phyloP scores from a whole-genome alignment of 2,113 vertebrate genomes.

The Cynopterus brachyotis region DNA sequence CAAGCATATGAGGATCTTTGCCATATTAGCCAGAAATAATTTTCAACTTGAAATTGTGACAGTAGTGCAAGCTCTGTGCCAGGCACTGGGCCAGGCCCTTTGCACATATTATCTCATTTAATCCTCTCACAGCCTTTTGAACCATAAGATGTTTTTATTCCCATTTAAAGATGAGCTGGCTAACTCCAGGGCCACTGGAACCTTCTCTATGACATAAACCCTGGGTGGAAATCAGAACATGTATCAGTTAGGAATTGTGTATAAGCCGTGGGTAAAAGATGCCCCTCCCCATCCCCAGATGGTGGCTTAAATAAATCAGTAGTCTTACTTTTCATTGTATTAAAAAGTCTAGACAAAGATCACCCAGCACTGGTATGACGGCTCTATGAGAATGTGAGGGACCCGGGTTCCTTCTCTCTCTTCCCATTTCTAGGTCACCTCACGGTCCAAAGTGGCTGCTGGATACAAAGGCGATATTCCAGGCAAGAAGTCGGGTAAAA shows the following conservation, averaged over 20 bases:
- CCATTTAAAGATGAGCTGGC: background rate
- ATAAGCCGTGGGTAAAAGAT: background rate
- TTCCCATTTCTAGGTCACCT: background rate
- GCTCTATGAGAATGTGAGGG: background rate
- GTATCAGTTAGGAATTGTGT: background rate
- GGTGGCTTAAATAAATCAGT: background rate
- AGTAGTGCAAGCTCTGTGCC: background rate
- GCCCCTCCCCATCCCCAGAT: background rate
- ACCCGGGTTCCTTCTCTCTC: background rate
- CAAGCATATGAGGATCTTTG: background rate
- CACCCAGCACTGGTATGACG: fast-evolving
- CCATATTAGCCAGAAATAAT: background rate
- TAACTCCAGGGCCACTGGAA: background rate
- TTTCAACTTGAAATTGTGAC: background rate
- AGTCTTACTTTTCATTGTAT: background rate
- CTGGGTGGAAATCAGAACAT: background rate
- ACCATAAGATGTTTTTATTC: background rate
- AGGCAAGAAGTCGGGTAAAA: background rate
- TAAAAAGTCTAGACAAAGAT: background rate
- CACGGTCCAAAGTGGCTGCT: background rate
- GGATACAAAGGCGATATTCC: background rate
- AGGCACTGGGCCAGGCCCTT: background rate
- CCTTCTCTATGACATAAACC: background rate
- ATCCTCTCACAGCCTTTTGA: background rate
- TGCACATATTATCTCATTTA: background rate